Evolutionary conservation across 2,113 vertebrate genomes (phyloP).

Genomic region (Anseranas semipalmata): DNA sequence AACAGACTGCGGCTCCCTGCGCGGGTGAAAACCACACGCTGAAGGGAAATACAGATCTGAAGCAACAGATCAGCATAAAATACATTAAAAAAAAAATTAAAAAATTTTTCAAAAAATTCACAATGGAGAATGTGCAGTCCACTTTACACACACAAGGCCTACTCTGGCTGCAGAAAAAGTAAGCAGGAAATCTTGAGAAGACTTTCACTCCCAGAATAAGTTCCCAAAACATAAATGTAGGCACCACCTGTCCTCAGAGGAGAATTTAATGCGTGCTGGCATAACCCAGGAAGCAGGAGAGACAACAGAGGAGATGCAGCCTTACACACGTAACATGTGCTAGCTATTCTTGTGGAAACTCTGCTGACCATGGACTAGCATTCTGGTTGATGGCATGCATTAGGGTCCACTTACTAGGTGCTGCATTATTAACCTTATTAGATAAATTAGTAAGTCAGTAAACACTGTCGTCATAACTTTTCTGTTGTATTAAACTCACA

Average conservation of each 20-base stretch:
- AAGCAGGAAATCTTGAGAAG: not conserved
- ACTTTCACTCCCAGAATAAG: not conserved
- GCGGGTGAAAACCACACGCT: not conserved
- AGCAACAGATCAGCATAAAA: not conserved
- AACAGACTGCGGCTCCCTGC: not conserved
- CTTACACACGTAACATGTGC: not conserved
- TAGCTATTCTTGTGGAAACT: not conserved
- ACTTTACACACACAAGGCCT: not conserved
- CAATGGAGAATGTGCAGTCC: not conserved
- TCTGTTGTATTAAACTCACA: not conserved
- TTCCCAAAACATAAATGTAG: not conserved
- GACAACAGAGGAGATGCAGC: not conserved
- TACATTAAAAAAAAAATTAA: no score
- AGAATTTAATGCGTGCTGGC: not conserved
- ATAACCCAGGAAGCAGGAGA: not conserved
- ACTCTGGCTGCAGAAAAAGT: not conserved
- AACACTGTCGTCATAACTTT: not conserved
- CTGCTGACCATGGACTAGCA: not conserved
- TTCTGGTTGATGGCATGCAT: not conserved
- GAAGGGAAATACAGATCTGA: not conserved
- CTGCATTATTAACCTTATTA: not conserved
- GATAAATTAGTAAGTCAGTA: not conserved
- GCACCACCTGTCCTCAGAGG: not conserved
- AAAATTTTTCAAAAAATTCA: no score
- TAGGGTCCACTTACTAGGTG: not conserved